Conservation (phyloP, 2,113 vertebrate species). For the Nannobrachium achirus region DNA sequence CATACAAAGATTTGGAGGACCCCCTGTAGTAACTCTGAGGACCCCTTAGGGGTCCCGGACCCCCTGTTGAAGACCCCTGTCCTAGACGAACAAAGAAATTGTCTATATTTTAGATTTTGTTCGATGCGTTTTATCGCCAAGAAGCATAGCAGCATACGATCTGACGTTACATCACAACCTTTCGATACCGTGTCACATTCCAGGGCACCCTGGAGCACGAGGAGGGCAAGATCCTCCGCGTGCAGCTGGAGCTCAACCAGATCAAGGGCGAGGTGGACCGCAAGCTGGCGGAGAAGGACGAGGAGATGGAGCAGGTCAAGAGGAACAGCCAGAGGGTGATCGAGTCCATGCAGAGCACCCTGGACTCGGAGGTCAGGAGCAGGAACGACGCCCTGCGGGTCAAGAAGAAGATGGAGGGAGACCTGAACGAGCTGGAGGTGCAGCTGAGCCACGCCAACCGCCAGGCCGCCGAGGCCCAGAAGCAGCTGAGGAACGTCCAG, state of each 20-base stretch:
- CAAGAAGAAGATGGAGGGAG: conserved; percentile 84
- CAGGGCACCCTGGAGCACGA: conserved; percentile 81
- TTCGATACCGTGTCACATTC: too few species aligned
- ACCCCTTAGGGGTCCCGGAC: too few species aligned
- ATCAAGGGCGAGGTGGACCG: conserved; percentile 79
- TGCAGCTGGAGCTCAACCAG: conserved; percentile 79
- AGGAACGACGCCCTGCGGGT: conserved; percentile 79
- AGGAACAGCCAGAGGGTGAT: conserved; percentile 78
- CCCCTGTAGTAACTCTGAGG: too few species aligned
- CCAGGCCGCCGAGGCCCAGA: conserved; percentile 80
- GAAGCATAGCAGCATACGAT: too few species aligned
- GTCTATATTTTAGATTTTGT: too few species aligned
- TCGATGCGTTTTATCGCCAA: too few species aligned
- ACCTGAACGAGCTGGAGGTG: conserved; percentile 83
- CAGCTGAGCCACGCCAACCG: conserved; percentile 82
- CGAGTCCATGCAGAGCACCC: conserved; percentile 77
- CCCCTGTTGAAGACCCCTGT: too few species aligned
- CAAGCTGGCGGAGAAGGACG: conserved; percentile 79
- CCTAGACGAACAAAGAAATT: too few species aligned
- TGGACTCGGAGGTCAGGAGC: conserved; percentile 79
- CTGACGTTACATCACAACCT: too few species aligned
- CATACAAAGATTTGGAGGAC: too few species aligned
- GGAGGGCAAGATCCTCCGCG: conserved; percentile 78
- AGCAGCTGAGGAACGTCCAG: conserved; percentile 82
- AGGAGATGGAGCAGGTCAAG: conserved; percentile 81